phyloP scores from a whole-genome alignment of 2,113 vertebrate genomes.

The Trogon melanurus region DNA sequence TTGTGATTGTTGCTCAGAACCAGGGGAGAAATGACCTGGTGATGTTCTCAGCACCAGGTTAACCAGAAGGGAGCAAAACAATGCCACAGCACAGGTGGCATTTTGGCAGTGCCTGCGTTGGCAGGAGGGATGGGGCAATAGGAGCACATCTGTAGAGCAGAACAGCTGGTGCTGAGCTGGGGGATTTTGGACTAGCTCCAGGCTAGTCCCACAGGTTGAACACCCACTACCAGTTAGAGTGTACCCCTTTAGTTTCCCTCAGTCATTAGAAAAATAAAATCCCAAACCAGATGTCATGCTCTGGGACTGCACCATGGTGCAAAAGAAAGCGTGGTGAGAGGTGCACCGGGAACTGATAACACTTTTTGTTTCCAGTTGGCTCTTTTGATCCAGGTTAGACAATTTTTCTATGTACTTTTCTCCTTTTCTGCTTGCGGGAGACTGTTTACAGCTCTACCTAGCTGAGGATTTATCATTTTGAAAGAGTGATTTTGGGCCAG shows the following conservation, averaged over 20 bases:
- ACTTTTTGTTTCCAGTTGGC: neutral
- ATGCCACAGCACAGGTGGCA: accelerated
- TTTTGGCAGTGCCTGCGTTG: neutral
- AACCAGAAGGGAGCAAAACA: neutral
- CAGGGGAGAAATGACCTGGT: neutral
- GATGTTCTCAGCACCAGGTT: neutral
- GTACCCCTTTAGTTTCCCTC: neutral
- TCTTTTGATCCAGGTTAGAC: neutral
- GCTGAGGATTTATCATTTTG: neutral
- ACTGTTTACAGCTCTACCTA: neutral
- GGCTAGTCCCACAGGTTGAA: neutral
- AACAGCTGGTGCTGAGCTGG: neutral
- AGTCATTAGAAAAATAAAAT: neutral
- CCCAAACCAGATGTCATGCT: too few relatives aligned
- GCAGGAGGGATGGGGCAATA: neutral
- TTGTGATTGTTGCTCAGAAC: neutral
- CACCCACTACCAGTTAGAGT: neutral
- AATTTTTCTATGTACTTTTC: neutral
- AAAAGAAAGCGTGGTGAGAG: neutral
- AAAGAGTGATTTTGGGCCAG: neutral
- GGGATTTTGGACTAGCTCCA: neutral
- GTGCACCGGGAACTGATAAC: neutral
- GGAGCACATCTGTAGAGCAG: neutral
- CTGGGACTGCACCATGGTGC: neutral
- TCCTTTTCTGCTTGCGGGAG: neutral